phyloP scores from a whole-genome alignment of 2,797 vertebrate species.

The Rhinoraja longicauda region DNA sequence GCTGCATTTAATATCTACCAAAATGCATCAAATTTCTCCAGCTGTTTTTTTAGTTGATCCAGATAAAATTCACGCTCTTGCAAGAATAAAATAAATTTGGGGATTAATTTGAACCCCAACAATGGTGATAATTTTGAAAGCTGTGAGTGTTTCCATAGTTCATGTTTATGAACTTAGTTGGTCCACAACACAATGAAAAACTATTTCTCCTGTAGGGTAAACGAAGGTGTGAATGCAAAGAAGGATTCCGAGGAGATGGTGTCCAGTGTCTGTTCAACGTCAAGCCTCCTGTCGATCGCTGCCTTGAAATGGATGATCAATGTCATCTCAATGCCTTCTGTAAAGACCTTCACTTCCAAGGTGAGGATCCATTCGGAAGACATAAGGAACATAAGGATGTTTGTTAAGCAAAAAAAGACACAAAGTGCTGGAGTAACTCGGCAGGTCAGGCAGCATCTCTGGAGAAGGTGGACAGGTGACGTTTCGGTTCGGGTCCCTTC shows the following conservation, averaged over 20 bases:
- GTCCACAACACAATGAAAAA: neutral
- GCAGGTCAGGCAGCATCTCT: no score
- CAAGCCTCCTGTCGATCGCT: constrained; percentile 73
- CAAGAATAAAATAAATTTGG: neutral
- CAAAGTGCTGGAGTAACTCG: no score
- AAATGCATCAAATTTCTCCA: neutral
- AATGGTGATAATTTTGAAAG: neutral
- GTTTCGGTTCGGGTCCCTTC: no score
- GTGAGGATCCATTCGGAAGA: constrained; percentile 48
- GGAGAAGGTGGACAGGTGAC: no score
- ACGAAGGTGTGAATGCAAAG: constrained; percentile 71
- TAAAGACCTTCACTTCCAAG: constrained; percentile 80
- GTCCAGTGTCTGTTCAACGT: constrained; percentile 76
- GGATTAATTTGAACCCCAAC: neutral
- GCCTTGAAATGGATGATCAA: constrained; percentile 69
- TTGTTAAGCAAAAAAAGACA: no score
- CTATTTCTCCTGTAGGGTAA: constrained; percentile 62
- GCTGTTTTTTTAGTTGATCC: neutral
- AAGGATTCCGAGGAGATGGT: constrained; percentile 79
- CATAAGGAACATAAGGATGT: no score
- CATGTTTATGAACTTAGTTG: neutral
- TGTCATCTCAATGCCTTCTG: constrained; percentile 75
- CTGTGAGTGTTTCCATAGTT: neutral
- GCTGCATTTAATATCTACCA: neutral
- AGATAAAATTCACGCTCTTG: neutral